Evolutionary conservation across 1,140 invertebrate species (phyloP).

Genomic region (Sminthurides bifidus): DNA sequence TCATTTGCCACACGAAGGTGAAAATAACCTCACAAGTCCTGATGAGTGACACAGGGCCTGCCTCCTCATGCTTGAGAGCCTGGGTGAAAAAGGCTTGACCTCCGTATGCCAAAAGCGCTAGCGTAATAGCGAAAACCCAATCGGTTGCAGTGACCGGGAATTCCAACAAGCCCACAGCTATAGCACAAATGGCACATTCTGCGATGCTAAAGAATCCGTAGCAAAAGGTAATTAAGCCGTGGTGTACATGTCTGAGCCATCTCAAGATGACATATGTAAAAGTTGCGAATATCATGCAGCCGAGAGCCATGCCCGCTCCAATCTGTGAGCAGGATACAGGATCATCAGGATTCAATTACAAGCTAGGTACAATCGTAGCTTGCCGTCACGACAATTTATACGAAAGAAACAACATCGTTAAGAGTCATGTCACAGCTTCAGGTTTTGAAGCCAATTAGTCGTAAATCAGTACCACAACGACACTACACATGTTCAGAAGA

Average conservation of each 20-base stretch:
- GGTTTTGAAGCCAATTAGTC: no score
- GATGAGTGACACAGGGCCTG: conserved; percentile 10
- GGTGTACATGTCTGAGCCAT: conserved; percentile 15
- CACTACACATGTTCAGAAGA: no score
- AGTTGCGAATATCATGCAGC: conserved; percentile 19
- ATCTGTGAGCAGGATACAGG: conserved; percentile 17
- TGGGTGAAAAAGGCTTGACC: conserved; percentile 16
- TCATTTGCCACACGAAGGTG: conserved; percentile 14
- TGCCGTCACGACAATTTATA: no score
- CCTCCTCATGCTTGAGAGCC: conserved; percentile 7
- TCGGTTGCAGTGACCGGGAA: conserved; percentile 2
- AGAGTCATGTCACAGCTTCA: no score
- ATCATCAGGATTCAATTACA: no score
- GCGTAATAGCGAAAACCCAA: conserved; percentile 3
- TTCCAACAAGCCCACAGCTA: conserved; percentile 7
- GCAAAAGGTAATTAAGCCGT: conserved; percentile 19
- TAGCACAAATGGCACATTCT: background rate
- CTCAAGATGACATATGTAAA: conserved; percentile 20
- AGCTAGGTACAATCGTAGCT: no score
- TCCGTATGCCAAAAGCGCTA: conserved; percentile 12
- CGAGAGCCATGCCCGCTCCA: conserved; percentile 19
- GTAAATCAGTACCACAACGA: no score
- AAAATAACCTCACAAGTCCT: conserved; percentile 13
- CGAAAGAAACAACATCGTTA: no score
- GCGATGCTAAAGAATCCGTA: conserved; percentile 14